Base-by-base conservation (phyloP, 2,797 vertebrate species). In the Paratrypauchen microcephalus region DNA sequence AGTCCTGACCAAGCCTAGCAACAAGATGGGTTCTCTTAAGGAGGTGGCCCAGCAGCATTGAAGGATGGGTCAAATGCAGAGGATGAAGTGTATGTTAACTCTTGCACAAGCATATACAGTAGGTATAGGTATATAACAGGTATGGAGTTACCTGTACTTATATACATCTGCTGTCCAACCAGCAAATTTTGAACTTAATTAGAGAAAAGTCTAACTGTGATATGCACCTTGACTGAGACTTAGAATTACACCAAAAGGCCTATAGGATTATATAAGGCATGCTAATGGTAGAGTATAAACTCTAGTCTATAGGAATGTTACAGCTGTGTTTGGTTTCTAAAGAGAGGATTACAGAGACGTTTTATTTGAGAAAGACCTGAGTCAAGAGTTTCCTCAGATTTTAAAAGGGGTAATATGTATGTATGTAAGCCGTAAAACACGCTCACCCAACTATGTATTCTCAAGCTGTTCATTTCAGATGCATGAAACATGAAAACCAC, bases 201-300 rank as follows among this genome's bases (percentile, higher is more conserved):
- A 13, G 21, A 56, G 54, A 56, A 23, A 56, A 56, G 23, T 57
- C 12, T 24, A 56, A 56, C 23, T 57, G 55, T 57, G 24, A 56
- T 26, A 16, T 56, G 23, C 24, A 26, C 70, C 12, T 32, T 15
- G 63, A 61, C 58, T 39, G 56, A 56, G 54, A 26, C 24, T 26
- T 26, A 26, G 24, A n/a, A 18, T 54, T 55, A 9, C 66, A 73
- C 26, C n/a, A 32, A 45, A 30, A 64, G 30, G 58, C 28, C 58
- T 60, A 18, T 57, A 18, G 24, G 55, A 26, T 26, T 58, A 67
- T 57, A 70, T 72, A 30, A 69, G 23, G 65, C 65, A 65, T 32
- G 72, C 65, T 82, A 73, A 79, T 79, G 67, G 72, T 57, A 72
- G 74, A 56, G 48, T 71, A 4, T 50, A 60, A 62, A 70, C 79